Base-by-base conservation (phyloP, 2,113 vertebrate genomes). In the Nycticorax nycticorax region DNA sequence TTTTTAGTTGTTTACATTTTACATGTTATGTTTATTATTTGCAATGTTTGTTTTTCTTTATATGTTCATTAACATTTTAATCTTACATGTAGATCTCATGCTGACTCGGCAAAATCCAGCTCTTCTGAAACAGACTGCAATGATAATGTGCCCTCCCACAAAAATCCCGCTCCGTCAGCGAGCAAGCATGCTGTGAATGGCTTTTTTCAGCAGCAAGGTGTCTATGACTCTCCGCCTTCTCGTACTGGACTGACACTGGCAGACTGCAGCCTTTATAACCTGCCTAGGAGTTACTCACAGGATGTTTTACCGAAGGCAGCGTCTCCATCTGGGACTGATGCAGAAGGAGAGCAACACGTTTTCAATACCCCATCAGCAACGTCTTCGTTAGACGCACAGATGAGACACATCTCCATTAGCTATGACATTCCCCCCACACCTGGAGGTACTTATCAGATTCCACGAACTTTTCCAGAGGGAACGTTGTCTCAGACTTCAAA, bases 101-200 rank as follows among this genome's bases (percentile, higher is more conserved):
- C 97, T 18, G 99, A 99, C 92, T 98, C 98, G 35, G 98, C 98
- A 60, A 99, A 99, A 97, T 98, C 98, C 97, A 98, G 98, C 97
- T 99, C 98, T 68, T 99, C 99, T 47, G 99, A 99, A 98, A 99
- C 99, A 72, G 99, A 99, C 99, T 99, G 99, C 98, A 99, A 99
- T 27, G 99, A 99, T 97, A 99, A 99, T 68, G 97, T 99, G 92
- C 99, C 99, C 71, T 98, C 98, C 71, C 99, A 99, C 96, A 99
- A 99, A 97, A 98, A 96, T 21, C 98, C 98, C 8, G 98, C 98
- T 60, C 94, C 98, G 1, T 91, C 98, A 10, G 96, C 89, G 93
- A 98, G 98, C 92, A 99, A 99, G 94, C 99, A 99, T 22, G 95
- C 98, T 59, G 97, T 99, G 97, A 99, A 99, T 24, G 99, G 99